Evolutionary conservation across 2,797 vertebrate species (phyloP), one percentile per base, ranked within the genome.

Genomic region (Acropternis orthonyx): DNA sequence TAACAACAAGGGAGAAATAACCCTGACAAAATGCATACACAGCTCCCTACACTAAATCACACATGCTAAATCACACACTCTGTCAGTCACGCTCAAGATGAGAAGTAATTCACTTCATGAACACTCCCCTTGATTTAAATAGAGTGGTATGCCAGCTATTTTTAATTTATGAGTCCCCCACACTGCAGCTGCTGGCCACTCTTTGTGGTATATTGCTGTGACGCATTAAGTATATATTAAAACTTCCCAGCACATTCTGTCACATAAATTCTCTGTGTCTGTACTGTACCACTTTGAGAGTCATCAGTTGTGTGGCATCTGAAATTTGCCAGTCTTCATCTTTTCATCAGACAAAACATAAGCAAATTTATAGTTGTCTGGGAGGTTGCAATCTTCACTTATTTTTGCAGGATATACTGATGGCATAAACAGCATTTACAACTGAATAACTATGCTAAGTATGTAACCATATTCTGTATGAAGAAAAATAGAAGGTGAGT

Each of bases 101-200:
- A 30, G 61, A 66, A 59, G 82, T 81, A 85, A 77, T 83, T 93
- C 55, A 73, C 54, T 84, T 66, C 69, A 49, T 65, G 61, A 89
- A n/a, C 51, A 55, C 23, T 77, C 65, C 36, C 49, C 46, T 91
- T 78, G 87, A 93, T 95, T 94, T 96, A 93, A 89, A 85, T 84
- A 82, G 34, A 66, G 44, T 20, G 15, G 0, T 54, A 69, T 75
- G 46, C 46, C 63, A 80, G 16, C n/a, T 88, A 34, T 68, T 93
- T 89, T 61, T 72, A 80, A 72, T 91, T 92, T 94, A 92, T 0
- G 0, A 83, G 54, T 65, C 43, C 20, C 19, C 23, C 28, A 34
- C 4, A 2, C 27, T 41, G 62, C 63, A 88, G 49, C 16, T 6
- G 1, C 27, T 77, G 68, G 49, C 23, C 61, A 39, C 54, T 52